A percentile compares a stretch with the other conserved stretches of the same genome.
Evolutionary conservation across 2,113 vertebrate species (phyloP).

Genomic region (Natator depressus): DNA sequence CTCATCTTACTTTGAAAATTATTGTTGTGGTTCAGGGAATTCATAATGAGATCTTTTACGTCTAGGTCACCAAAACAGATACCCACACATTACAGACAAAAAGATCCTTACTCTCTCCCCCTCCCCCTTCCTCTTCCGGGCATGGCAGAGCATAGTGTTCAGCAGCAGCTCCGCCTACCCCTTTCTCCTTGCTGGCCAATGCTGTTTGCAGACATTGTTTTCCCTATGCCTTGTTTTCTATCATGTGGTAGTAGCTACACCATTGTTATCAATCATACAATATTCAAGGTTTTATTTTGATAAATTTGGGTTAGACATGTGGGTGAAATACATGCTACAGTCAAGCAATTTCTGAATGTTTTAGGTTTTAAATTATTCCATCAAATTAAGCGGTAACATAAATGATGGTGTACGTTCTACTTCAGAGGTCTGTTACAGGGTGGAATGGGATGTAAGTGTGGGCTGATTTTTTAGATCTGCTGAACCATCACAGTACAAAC

Average conservation of each 20-base stretch:
- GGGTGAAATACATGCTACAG: neutral
- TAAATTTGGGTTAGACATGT: neutral
- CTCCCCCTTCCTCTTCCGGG: neutral
- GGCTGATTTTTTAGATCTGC: slow-evolving; percentile 56
- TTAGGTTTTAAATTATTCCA: neutral
- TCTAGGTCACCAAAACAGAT: neutral
- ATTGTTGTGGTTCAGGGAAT: slow-evolving; percentile 14
- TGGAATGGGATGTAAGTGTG: neutral
- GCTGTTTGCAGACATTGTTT: neutral
- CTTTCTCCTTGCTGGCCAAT: too few relatives aligned
- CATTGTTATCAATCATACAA: neutral
- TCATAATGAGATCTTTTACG: slow-evolving; percentile 4
- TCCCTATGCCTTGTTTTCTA: neutral
- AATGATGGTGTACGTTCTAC: neutral
- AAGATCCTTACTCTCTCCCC: neutral
- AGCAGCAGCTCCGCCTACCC: too few relatives aligned
- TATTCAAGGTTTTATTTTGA: neutral
- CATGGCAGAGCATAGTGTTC: too few relatives aligned
- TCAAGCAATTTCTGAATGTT: neutral
- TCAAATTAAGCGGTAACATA: neutral
- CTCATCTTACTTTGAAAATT: neutral
- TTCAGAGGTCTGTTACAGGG: neutral
- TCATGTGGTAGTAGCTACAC: neutral
- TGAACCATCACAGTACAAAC: slow-evolving; percentile 58
- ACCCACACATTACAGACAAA: neutral